These are phyloP conservation scores for Orbicella faveolata DNA, from an alignment of 64 coral and sea anemone species.

Conservation along the genomic window DNA sequence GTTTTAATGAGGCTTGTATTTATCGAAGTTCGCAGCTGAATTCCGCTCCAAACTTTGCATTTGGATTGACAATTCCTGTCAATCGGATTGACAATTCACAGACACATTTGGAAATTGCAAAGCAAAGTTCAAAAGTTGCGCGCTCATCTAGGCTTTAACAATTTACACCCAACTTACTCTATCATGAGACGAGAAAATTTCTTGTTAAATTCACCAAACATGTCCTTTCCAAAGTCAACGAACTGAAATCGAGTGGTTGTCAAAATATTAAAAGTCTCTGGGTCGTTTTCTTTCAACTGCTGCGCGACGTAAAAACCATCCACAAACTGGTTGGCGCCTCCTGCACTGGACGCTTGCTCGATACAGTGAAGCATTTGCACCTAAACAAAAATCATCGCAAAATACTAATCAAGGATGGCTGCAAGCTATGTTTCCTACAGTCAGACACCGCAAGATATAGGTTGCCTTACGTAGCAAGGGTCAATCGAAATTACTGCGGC, in stretches of 20 bases:
- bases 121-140: not conserved
- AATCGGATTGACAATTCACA: too few species aligned
- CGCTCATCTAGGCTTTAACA: not conserved
- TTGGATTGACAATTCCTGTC: too few species aligned
- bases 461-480: not conserved
- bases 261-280: slow-evolving; percentile 56
- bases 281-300: slow-evolving; percentile 57
- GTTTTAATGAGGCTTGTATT: too few species aligned
- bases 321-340: slow-evolving; percentile 70
- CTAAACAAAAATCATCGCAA: slow-evolving; percentile 5
- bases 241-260: slow-evolving; percentile 52
- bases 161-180: slow-evolving; percentile 56
- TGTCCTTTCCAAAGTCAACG: slow-evolving; percentile 56
- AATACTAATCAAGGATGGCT: not conserved
- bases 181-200: slow-evolving; percentile 34
- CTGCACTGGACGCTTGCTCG: slow-evolving; percentile 40
- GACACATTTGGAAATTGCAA: too few species aligned
- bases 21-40: too few species aligned
- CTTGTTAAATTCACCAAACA: slow-evolving; percentile 67
- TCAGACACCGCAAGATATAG: not conserved
- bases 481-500: not conserved
- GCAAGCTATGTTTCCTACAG: not conserved
- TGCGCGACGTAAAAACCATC: slow-evolving; percentile 79
- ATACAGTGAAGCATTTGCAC: slow-evolving; percentile 78
- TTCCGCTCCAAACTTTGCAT: too few species aligned